Evolutionary conservation across 2,888 invertebrate genomes (phyloP).

Genomic region (Bombyx huttoni): DNA sequence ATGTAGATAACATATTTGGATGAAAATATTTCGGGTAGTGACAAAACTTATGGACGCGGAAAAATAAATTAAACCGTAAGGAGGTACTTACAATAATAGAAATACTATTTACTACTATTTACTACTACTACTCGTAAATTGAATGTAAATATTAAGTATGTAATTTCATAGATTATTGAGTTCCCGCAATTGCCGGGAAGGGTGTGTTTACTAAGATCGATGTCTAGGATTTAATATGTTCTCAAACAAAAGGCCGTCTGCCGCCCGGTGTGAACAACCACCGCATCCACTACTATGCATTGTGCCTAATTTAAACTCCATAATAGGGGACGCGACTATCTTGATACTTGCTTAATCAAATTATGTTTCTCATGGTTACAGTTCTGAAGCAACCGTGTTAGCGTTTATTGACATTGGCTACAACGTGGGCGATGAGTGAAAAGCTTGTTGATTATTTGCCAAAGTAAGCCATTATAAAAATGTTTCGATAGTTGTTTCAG

Average conservation of each 20-base stretch:
- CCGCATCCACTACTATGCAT: conserved; percentile 43
- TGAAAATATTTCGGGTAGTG: no score
- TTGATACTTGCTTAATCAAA: conserved; percentile 11
- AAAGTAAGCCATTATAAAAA: not conserved
- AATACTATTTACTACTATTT: no score
- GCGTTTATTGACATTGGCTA: no score
- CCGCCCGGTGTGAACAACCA: conserved; percentile 46
- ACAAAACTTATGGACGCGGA: no score
- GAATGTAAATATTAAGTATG: not conserved
- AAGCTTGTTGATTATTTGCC: not conserved
- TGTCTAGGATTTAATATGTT: conserved; percentile 60
- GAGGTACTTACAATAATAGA: no score
- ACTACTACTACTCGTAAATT: no score
- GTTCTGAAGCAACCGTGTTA: no score
- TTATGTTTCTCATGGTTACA: no score
- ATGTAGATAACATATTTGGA: no score
- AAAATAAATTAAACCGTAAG: no score
- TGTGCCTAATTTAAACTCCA: conserved; percentile 59
- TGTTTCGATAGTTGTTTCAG: not conserved
- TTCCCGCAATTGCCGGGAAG: not conserved
- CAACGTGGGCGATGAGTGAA: not conserved
- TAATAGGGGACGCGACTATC: conserved; percentile 4
- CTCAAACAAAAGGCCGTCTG: conserved; percentile 60
- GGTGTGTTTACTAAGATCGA: conserved; percentile 18
- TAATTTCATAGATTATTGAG: not conserved